Conservation (phyloP, 2,797 vertebrate species). For the Enteromius argenteus region DNA sequence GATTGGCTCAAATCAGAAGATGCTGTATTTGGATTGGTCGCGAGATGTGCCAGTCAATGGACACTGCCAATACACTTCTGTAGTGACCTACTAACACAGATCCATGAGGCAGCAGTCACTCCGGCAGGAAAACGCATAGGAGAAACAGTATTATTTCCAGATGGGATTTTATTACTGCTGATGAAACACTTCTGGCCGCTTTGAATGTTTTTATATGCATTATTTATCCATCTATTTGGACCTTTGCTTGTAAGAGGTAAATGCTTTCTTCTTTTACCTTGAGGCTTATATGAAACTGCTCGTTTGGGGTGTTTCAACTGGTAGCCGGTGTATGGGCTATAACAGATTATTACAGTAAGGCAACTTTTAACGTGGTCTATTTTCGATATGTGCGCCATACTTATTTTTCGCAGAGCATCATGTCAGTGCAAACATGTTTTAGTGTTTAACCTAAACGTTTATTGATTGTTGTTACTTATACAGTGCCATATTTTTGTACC, state of each 20-base stretch:
- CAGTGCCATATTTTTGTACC: neutral
- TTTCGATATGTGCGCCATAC: neutral
- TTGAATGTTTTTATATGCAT: slow-evolving; percentile 40
- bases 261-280: slow-evolving; percentile 21
- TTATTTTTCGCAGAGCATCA: neutral
- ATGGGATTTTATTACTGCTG: slow-evolving; percentile 58
- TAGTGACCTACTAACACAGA: slow-evolving; percentile 96
- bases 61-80: slow-evolving; percentile 74
- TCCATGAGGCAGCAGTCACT: slow-evolving; percentile 80
- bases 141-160: slow-evolving; percentile 59
- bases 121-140: slow-evolving; percentile 68
- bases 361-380: slow-evolving; percentile 16
- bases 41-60: slow-evolving; percentile 63
- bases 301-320: slow-evolving; percentile 27
- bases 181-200: slow-evolving; percentile 37
- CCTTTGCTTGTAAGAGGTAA: slow-evolving; percentile 58
- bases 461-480: neutral
- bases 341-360: neutral
- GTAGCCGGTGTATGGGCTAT: neutral
- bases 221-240: neutral
- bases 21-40: slow-evolving; percentile 72
- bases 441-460: neutral
- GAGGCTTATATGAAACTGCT: slow-evolving; percentile 8
- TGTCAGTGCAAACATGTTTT: neutral
- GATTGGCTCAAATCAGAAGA: slow-evolving; percentile 66